These are phyloP conservation scores for Pseudochaenichthys georgianus DNA, from an alignment of 2,797 vertebrate species.

Conservation along the genomic window DNA sequence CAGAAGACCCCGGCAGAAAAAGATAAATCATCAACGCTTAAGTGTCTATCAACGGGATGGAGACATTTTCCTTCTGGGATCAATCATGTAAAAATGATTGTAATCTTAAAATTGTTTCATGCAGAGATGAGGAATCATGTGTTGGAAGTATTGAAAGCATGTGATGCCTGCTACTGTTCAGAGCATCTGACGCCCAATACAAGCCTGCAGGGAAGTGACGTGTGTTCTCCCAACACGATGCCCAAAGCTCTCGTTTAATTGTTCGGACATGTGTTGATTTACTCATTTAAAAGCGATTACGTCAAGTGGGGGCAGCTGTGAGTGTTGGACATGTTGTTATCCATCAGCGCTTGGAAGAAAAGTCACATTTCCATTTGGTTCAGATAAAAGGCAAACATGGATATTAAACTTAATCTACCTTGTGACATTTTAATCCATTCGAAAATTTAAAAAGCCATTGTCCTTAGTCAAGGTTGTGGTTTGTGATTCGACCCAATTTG, in stretches of 20 bases:
- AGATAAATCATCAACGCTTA: not conserved
- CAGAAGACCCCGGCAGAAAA: not conserved
- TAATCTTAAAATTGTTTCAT: not conserved
- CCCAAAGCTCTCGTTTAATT: not conserved
- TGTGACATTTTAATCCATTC: too few relatives aligned
- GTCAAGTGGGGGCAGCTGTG: not conserved
- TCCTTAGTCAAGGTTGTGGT: too few relatives aligned
- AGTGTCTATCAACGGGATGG: not conserved
- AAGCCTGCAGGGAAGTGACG: constrained; percentile 9
- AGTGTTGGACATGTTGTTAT: not conserved
- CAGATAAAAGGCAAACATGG: not conserved
- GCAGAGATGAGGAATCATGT: not conserved
- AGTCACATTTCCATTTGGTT: not conserved
- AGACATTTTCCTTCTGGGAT: not conserved
- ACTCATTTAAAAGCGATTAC: not conserved
- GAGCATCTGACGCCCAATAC: not conserved
- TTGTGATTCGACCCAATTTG: too few relatives aligned
- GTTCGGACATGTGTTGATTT: not conserved
- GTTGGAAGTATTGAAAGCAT: not conserved
- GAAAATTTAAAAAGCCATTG: too few relatives aligned
- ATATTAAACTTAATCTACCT: too few relatives aligned
- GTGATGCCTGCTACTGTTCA: not conserved
- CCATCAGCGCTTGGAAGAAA: not conserved
- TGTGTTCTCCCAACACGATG: not conserved
- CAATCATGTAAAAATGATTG: not conserved